Percentiles rank a stretch among this genome's conserved stretches.
phyloP scores from a whole-genome alignment of 2,797 vertebrate species.

The Odontamblyopus lacepedii region DNA sequence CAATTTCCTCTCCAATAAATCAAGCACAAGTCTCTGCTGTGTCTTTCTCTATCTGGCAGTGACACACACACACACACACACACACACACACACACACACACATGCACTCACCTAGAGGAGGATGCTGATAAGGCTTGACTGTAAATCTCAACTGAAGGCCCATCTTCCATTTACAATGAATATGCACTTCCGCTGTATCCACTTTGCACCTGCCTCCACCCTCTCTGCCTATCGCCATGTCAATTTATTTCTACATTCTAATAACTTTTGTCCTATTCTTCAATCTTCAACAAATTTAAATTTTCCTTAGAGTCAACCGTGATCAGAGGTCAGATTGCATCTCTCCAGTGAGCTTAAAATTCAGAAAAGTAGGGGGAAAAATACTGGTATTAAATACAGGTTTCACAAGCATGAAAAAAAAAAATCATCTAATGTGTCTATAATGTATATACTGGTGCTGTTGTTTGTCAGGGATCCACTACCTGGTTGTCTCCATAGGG shows the following conservation, averaged over 20 bases:
- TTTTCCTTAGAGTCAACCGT: background rate
- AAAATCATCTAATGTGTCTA: background rate
- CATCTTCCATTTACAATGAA: conserved; percentile 65
- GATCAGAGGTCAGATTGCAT: conserved; percentile 4
- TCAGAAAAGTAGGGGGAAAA: background rate
- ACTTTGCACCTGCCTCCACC: conserved; percentile 17
- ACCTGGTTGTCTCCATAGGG: too few relatives aligned
- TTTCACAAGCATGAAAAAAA: background rate
- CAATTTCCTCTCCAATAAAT: conserved; percentile 85
- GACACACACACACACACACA: conserved; percentile 31
- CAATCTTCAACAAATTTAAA: background rate
- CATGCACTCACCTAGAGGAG: conserved; percentile 36
- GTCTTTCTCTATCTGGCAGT: conserved; percentile 57
- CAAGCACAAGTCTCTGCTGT: conserved; percentile 66
- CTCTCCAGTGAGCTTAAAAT: background rate
- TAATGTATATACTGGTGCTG: background rate
- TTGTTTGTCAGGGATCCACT: too few relatives aligned
- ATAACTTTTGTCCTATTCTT: background rate
- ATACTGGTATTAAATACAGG: background rate
- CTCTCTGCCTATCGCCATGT: conserved; percentile 6
- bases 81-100: conserved; percentile 30
- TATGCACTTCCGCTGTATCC: conserved; percentile 49
- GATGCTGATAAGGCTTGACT: conserved; percentile 69
- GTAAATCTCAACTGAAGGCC: conserved; percentile 72
- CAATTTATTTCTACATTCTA: background rate